A percentile compares a stretch with the other conserved stretches of the same genome.
phyloP scores from a whole-genome alignment of 2,888 invertebrate genomes.

The Lypha dubia region DNA sequence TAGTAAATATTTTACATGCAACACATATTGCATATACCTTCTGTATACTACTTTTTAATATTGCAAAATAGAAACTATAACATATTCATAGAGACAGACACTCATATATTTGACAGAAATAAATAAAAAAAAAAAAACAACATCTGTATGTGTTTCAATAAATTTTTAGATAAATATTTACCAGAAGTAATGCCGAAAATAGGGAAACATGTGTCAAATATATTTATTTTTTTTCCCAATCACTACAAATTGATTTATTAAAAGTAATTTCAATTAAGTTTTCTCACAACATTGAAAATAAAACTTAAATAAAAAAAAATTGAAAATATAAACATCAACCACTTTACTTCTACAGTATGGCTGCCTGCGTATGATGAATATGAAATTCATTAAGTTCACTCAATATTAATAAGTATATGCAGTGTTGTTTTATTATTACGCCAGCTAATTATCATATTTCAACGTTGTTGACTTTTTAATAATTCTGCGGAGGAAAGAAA shows the following conservation, averaged over 20 bases:
- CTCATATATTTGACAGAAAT: background rate
- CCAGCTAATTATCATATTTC: background rate
- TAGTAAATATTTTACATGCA: background rate
- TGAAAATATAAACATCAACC: background rate
- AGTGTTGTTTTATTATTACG: background rate
- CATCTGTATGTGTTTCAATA: constrained; percentile 6
- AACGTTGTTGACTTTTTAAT: background rate
- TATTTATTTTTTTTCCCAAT: background rate
- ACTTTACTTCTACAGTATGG: background rate
- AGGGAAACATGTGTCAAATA: background rate
- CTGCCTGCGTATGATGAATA: background rate
- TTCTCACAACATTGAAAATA: background rate
- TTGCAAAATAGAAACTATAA: background rate
- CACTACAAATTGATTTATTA: background rate
- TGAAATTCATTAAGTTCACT: background rate
- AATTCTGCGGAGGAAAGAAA: background rate
- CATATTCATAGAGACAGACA: background rate
- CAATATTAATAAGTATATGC: background rate
- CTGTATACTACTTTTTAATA: background rate
- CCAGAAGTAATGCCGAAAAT: background rate
- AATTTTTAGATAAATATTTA: constrained; percentile 23
- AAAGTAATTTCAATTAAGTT: constrained; percentile 1
- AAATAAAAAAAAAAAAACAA: background rate
- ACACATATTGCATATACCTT: constrained; percentile 5
- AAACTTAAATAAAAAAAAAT: background rate